Evolutionary conservation across 1,140 invertebrate genomes (phyloP), one percentile per base, ranked within the genome.

Genomic region (Ceratina japonica): DNA sequence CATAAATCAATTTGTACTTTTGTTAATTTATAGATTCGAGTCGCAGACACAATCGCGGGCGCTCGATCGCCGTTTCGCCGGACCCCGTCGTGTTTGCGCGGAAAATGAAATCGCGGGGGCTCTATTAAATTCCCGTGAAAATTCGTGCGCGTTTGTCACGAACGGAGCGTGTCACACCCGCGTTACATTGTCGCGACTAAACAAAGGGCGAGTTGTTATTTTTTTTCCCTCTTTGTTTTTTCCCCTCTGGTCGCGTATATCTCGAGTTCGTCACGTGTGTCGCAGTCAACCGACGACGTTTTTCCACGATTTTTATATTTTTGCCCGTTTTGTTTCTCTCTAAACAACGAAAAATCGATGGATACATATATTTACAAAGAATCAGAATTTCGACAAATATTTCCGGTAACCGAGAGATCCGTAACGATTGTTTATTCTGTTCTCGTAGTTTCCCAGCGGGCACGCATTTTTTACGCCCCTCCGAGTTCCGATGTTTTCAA

Each of bases 301-400:
- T 27, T 62, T 62, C 27, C 16, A 54, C 52, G 31, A 4, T 61
- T 22, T 49, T 59, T 44, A 2, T 13, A 0, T 15, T 31, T 58
- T 20, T 3, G 10, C 24, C 8, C 13, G n/a, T 56, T 16, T 27
- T 27, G 18, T 24, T 24, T 27, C 8, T 52, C 13, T 22, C 4
- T 22, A 44, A 58, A 12, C 16, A 37, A 5, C 51, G 27, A 68
- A 54, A 52, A 49, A 18, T 3, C 16, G 12, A 16, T 4, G 70
- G 20, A 61, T 22, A 13, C 31, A 37, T 22, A 13, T 44, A 37
- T 71, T 59, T 44, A 22, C 56, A 72, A 49, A 62, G 58, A 61
- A 72, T 72, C 56, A 72, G 37, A 59, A 61, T 72, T 72, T 49
- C 56, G 37, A 72, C 70, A 72, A 72, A 72, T 24, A 72, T 72